Evolutionary conservation across 2,113 vertebrate species (phyloP), one percentile per base, ranked within the genome.

Genomic region (Cyrtonyx montezumae): DNA sequence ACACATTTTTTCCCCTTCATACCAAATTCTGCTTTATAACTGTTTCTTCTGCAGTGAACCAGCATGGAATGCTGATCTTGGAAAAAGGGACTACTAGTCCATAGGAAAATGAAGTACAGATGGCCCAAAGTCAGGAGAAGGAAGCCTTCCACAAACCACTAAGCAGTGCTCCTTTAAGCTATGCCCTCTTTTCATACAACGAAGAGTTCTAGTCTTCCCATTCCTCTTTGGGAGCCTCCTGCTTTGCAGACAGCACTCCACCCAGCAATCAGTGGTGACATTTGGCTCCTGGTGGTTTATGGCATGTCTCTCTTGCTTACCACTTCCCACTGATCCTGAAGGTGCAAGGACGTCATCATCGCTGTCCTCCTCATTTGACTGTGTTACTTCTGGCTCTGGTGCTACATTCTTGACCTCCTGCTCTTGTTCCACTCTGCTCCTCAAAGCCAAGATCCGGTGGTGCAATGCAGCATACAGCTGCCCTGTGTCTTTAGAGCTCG

Each of bases 401-500:
- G 90, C 91, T 2, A 97, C 93, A 3, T 68, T 73, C 70, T 98
- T 98, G 65, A 97, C 75, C 84, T 99, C 99, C 0, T 98, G 94
- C 73, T 99, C 99, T 87, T 99, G 99, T 26, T 99, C 99, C 22
- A 97, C 98, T 6, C 98, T 97, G 91, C 99, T 99, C 93, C 99
- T 97, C 82, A 99, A 96, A 53, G 99, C 99, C 93, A 99, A 95
- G 97, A 99, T 99, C 22, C 99, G 98, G 92, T 99, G 99, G 96
- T 99, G 99, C 81, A 99, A 96, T 0, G 99, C 99, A 3, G 99
- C 99, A 2, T 98, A 99, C 84, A 99, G 95, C 95, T 99, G 99
- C 83, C 99, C 99, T 0, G 99, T 98, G 87, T 99, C 99, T 97
- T 99, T 99, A 69, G 99, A 99, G 94, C 99, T 99, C 56, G 99